These are phyloP conservation scores for Epiblema foenella DNA, from an alignment of 2,888 invertebrate genomes.

Conservation along the genomic window DNA sequence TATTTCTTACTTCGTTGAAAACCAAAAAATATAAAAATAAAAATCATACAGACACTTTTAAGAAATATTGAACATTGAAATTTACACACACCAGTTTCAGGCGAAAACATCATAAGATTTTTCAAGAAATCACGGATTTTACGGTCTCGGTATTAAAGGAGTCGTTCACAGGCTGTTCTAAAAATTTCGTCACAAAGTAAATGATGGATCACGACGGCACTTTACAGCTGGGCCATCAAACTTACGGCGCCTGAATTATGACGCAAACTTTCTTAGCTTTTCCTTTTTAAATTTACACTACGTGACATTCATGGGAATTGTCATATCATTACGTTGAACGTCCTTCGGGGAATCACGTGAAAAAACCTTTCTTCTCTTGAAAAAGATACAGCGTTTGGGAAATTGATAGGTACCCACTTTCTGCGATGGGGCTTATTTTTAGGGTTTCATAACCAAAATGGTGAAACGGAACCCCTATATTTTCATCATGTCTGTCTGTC, in stretches of 20 bases:
- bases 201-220: conserved; percentile 46
- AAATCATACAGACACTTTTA: no score
- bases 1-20: no score
- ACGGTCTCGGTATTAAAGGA: conserved; percentile 24
- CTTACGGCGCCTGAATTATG: conserved; percentile 43
- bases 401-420: conserved; percentile 1
- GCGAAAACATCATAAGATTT: conserved; percentile 15
- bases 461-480: no score
- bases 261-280: conserved; percentile 38
- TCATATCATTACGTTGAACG: conserved; percentile 36
- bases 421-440: neutral
- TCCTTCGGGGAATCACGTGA: conserved; percentile 31
- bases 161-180: conserved; percentile 40
- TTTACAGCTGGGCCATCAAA: conserved; percentile 48
- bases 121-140: conserved; percentile 26
- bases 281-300: conserved; percentile 44
- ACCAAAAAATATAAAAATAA: no score
- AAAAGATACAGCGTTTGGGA: neutral
- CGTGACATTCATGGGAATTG: conserved; percentile 41
- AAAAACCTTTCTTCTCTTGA: conserved; percentile 18
- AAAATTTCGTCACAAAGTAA: conserved; percentile 45
- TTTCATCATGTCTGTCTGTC: no score
- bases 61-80: no score
- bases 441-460: no score
- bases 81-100: neutral